Conservation (phyloP, 2,113 vertebrate species). For the Poeciliopsis turrubarensis region DNA sequence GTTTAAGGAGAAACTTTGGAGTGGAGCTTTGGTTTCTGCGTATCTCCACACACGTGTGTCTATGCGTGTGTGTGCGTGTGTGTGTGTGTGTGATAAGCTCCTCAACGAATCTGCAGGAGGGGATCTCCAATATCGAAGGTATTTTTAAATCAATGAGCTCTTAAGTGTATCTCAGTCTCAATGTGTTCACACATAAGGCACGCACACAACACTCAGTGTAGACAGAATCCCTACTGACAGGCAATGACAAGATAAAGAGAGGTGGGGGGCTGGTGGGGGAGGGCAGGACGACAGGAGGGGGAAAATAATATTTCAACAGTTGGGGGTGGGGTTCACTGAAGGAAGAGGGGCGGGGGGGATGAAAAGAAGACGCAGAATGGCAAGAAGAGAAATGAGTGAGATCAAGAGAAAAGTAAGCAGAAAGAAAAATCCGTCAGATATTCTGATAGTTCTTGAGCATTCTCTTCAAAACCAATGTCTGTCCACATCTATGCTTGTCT, state of each 20-base stretch:
- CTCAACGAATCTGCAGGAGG: constrained; percentile 76
- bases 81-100: constrained; percentile 66
- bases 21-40: constrained; percentile 74
- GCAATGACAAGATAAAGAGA: constrained; percentile 78
- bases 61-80: constrained; percentile 15
- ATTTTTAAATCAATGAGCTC: constrained; percentile 82
- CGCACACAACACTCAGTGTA: constrained; percentile 67
- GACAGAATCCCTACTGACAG: constrained; percentile 78
- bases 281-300: constrained; percentile 64
- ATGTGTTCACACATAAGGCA: constrained; percentile 65
- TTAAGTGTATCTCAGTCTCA: constrained; percentile 80
- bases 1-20: constrained; percentile 80
- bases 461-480: constrained; percentile 47
- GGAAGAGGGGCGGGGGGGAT: constrained; percentile 25
- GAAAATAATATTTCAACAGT: constrained; percentile 78
- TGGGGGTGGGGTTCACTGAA: constrained; percentile 32
- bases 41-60: constrained; percentile 61
- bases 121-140: constrained; percentile 80
- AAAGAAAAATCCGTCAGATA: constrained; percentile 46
- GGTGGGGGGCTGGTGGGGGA: constrained; percentile 42
- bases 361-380: constrained; percentile 56
- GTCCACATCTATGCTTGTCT: constrained; percentile 51
- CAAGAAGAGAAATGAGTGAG: constrained; percentile 64
- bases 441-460: constrained; percentile 46
- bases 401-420: constrained; percentile 45